A percentile compares a stretch with the other conserved stretches of the same genome.
Conservation (phyloP, 2,113 vertebrate genomes). For the Prunella fulvescens region DNA sequence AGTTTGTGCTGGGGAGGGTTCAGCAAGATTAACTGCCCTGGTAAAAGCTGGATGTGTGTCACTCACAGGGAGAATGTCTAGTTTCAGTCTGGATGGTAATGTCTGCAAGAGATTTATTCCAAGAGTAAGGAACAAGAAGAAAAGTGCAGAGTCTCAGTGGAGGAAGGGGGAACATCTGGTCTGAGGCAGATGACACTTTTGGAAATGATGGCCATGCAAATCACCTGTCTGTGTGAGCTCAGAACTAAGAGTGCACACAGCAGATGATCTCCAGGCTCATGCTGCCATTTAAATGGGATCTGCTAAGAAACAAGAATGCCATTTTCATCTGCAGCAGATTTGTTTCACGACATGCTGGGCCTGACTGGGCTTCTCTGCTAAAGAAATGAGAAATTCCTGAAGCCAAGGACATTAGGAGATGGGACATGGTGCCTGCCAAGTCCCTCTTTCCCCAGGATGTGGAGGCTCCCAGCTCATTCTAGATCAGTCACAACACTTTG, state of each 20-base stretch:
- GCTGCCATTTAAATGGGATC: constrained; percentile 48
- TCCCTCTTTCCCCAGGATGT: neutral
- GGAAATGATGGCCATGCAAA: constrained; percentile 46
- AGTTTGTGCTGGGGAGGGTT: neutral
- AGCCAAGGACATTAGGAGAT: constrained; percentile 37
- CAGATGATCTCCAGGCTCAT: constrained; percentile 2
- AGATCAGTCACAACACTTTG: neutral
- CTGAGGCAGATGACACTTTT: constrained; percentile 32
- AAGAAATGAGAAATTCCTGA: constrained; percentile 11
- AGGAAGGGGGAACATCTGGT: constrained; percentile 58
- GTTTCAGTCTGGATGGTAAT: neutral
- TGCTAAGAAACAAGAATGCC: constrained; percentile 7
- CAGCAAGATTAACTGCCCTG: neutral
- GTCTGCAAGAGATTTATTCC: neutral
- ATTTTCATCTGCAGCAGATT: constrained; percentile 23
- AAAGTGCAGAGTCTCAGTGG: constrained; percentile 3
- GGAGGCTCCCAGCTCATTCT: neutral
- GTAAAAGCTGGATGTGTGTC: neutral
- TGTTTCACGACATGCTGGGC: neutral
- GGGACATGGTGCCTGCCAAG: neutral
- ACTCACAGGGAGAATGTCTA: neutral
- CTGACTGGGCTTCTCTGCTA: neutral
- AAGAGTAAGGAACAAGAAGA: neutral
- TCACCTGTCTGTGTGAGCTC: neutral
- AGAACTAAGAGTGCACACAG: neutral